A percentile compares a stretch with the other conserved stretches of the same genome.
These are phyloP conservation scores for Hemibagrus wyckioides DNA, from an alignment of 2,113 vertebrate species.

Conservation along the genomic window DNA sequence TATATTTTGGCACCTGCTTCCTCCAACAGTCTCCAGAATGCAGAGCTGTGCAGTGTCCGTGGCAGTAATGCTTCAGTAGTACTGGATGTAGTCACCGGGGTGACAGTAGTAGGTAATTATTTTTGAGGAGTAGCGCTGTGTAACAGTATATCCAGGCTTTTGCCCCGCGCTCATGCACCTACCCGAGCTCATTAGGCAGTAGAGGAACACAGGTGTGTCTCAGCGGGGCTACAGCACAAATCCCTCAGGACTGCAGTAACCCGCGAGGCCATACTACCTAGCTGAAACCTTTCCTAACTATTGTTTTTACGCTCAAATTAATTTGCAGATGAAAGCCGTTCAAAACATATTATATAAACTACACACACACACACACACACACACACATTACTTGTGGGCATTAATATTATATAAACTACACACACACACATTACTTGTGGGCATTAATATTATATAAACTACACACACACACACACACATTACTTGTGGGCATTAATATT, in stretches of 20 bases:
- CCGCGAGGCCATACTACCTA: not conserved
- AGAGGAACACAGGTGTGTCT: slow-evolving; percentile 35
- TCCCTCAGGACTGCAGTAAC: slow-evolving; percentile 13
- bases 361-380: too few species aligned
- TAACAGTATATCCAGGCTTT: not conserved
- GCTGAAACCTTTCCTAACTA: not conserved
- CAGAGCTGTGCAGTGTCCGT: not conserved
- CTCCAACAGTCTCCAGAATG: not conserved
- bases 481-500: too few species aligned
- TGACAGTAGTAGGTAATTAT: slow-evolving; percentile 8
- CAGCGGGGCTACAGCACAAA: not conserved
- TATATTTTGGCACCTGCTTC: not conserved
- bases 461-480: too few species aligned
- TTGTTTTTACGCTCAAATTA: slow-evolving; percentile 4
- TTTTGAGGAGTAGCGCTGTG: not conserved
- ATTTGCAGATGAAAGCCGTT: slow-evolving; percentile 29
- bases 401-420: too few species aligned
- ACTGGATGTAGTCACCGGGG: not conserved
- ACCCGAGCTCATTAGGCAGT: slow-evolving; percentile 26
- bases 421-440: too few species aligned
- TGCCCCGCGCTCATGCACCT: not conserved
- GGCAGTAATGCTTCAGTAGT: slow-evolving; percentile 1
- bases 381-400: too few species aligned
- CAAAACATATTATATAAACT: too few species aligned
- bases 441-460: too few species aligned